Evolutionary conservation across 2,888 invertebrate species (phyloP), one percentile per base, ranked within the genome.

Genomic region (Sarcophaga variegata): DNA sequence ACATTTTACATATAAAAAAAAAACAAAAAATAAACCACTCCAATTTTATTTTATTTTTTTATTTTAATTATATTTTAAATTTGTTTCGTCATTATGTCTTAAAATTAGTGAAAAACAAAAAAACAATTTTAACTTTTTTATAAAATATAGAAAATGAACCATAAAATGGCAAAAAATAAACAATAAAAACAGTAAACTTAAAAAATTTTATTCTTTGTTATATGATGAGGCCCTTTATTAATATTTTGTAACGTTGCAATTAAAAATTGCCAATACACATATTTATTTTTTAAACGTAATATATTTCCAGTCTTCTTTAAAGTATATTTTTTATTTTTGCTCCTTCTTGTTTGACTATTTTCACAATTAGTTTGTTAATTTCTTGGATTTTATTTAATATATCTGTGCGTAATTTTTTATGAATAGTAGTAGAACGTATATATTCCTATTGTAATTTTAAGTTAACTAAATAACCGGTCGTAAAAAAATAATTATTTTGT

Each of bases 41-140:
- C 70, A 78, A 54, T 78, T 74, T 54, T 54, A 54, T 54, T 85
- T 86, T 83, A 80, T 85, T 85, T 87, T 66, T 84, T 86, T 86
- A 83, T 80, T 83, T 88, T 85, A 85, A 88, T 86, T 88, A 85
- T 88, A 88, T 83, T 85, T 81, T 84, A 85, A 88, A 88, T 87
- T 84, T 79, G 81, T 88, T 89, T 89, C 87, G 76, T 85, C 77
- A 88, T 79, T 83, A 84, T 71, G 79, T 79, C 45, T 75, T 81
- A 45, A 80, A 78, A 75, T 72, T 81, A 63, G 54, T 87, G 83
- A 79, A 87, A 66, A 75, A 54, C 17, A n/a, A 74, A 78, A 83
- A 54, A 37, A 37, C 67, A 37, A 71, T 79, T 80, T 77, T 59
- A 84, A 79, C 22, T 86, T 88, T 89, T 89, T 88, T 88, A 86